Evolutionary conservation across 1,140 invertebrate genomes (phyloP).

Genomic region (Euwallacea fornicatus): DNA sequence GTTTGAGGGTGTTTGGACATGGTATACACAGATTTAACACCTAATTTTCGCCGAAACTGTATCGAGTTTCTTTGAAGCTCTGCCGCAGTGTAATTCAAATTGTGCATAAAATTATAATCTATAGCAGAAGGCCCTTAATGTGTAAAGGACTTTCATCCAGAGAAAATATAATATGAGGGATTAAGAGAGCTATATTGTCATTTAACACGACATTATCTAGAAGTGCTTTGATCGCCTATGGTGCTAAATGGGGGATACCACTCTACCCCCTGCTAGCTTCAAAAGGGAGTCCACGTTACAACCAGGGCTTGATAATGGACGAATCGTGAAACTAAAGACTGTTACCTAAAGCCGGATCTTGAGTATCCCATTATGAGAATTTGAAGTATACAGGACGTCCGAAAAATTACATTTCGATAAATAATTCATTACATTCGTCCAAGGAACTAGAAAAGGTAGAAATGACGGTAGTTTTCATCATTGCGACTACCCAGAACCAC

Average conservation of each 20-base stretch:
- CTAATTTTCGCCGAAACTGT: conserved; percentile 26
- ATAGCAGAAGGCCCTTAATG: not conserved
- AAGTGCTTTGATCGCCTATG: conserved; percentile 19
- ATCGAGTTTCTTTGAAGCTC: conserved; percentile 11
- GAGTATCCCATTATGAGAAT: no score
- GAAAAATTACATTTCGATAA: no score
- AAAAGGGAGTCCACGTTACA: conserved; percentile 21
- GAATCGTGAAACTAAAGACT: conserved; percentile 2
- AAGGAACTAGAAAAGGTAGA: no score
- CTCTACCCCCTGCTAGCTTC: conserved; percentile 12
- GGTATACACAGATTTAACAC: conserved; percentile 33
- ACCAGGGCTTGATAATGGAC: conserved; percentile 6
- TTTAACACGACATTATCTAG: conserved; percentile 23
- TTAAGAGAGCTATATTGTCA: conserved; percentile 9
- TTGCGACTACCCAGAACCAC: no score
- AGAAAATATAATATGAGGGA: no score
- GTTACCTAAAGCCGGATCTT: not conserved
- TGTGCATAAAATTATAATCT: conserved; percentile 16
- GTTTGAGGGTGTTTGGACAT: conserved; percentile 29
- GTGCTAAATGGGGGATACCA: conserved; percentile 21
- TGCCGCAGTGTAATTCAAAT: conserved; percentile 12
- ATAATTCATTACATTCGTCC: no score
- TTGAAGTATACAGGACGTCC: no score
- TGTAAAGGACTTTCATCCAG: not conserved
- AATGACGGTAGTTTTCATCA: no score